Percentiles rank a stretch among this genome's conserved stretches.
Evolutionary conservation across 2,888 invertebrate species (phyloP).

Genomic region (Drosophila paucipuncta): DNA sequence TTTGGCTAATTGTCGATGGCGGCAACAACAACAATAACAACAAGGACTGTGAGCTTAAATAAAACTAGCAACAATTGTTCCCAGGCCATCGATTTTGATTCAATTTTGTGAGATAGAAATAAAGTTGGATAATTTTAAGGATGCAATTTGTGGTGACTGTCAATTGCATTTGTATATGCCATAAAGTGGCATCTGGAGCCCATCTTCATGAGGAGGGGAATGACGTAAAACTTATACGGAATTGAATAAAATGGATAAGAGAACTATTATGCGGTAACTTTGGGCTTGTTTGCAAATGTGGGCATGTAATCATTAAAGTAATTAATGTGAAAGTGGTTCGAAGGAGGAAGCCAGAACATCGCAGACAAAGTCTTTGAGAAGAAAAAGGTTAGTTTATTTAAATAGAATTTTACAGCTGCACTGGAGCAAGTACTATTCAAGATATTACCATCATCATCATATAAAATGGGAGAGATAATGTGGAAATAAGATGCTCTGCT

Average conservation of each 20-base stretch:
- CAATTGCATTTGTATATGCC: constrained; percentile 20
- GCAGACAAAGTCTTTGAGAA: not conserved
- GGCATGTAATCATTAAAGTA: not conserved
- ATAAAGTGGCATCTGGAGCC: not conserved
- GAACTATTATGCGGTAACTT: not conserved
- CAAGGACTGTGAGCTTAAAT: constrained; percentile 8
- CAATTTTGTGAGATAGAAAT: constrained; percentile 46
- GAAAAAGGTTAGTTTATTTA: not conserved
- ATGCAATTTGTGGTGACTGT: constrained; percentile 42
- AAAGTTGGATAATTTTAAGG: constrained; percentile 47
- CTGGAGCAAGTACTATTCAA: not conserved
- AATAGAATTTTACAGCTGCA: not conserved
- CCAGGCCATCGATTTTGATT: constrained; percentile 60
- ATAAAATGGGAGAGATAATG: not conserved
- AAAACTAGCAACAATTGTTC: constrained; percentile 38
- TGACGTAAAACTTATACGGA: not conserved
- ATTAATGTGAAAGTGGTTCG: not conserved
- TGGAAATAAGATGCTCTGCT: not conserved
- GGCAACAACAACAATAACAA: constrained; percentile 28
- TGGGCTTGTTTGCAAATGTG: not conserved
- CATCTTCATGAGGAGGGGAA: not conserved
- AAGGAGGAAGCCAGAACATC: not conserved
- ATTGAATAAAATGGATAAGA: constrained; percentile 19
- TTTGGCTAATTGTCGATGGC: constrained; percentile 63
- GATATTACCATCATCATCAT: not conserved